These are phyloP conservation scores for Uromys caudimaculatus DNA, from an alignment of 2,797 vertebrate species.

Conservation along the genomic window DNA sequence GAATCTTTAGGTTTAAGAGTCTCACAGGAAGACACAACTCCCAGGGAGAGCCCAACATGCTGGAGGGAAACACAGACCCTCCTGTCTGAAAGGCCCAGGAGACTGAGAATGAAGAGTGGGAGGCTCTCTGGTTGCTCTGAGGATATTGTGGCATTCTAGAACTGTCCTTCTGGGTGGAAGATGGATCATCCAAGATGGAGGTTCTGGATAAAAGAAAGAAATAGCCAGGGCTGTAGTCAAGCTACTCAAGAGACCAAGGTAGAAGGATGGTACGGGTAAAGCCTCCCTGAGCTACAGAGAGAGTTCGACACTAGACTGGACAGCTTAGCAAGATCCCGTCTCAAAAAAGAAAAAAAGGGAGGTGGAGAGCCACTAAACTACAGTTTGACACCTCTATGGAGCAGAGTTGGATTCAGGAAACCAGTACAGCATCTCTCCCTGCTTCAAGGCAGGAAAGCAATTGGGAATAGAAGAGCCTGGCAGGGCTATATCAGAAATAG, in stretches of 20 bases:
- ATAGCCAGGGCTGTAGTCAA: neutral
- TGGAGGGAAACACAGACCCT: neutral
- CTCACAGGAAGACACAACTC: neutral
- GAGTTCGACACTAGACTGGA: neutral
- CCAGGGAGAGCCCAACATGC: neutral
- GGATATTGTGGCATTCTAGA: neutral
- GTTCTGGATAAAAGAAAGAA: neutral
- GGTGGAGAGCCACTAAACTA: neutral
- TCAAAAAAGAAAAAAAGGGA: neutral
- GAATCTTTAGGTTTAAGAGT: neutral
- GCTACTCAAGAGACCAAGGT: neutral
- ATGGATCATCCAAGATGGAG: neutral
- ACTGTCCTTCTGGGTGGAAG: neutral
- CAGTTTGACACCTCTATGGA: neutral
- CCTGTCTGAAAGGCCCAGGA: neutral
- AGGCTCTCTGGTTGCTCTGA: neutral
- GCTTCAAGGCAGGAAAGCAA: neutral
- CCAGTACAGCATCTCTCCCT: neutral
- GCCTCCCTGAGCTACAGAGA: neutral
- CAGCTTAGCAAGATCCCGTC: neutral
- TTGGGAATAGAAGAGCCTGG: slow-evolving; percentile 1
- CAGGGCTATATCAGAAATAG: neutral
- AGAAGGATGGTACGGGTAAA: neutral
- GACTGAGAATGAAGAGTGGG: neutral
- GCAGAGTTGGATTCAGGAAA: neutral